Conservation (phyloP, 1,140 invertebrate genomes). For the Trachelipus rathkii region DNA sequence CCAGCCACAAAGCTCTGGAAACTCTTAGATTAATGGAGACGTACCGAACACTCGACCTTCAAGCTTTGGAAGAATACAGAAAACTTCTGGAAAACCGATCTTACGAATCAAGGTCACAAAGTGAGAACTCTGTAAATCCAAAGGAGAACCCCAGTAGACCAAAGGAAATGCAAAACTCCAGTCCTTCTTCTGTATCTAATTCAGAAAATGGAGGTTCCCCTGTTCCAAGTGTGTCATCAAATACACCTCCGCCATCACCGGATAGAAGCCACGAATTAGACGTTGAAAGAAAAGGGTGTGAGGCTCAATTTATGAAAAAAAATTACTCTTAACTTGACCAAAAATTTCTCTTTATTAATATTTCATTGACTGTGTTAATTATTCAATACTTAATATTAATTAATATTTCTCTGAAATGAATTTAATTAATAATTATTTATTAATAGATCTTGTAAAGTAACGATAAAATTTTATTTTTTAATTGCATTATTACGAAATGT, state of each 20-base stretch:
- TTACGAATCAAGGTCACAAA: neutral
- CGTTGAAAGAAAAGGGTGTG: no score
- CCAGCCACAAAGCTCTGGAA: constrained; percentile 15
- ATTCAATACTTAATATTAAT: no score
- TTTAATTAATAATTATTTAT: no score
- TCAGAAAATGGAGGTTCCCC: neutral
- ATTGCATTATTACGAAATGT: no score
- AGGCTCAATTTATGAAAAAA: no score
- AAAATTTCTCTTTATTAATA: no score
- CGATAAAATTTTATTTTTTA: no score
- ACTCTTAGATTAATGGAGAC: constrained; percentile 1
- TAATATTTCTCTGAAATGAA: no score
- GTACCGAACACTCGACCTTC: constrained; percentile 18
- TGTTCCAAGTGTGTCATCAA: neutral
- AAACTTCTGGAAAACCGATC: constrained; percentile 11
- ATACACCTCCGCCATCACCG: neutral
- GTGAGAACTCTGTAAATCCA: neutral
- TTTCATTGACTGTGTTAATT: no score
- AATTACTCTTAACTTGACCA: no score
- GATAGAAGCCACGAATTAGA: no score
- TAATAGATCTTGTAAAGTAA: no score
- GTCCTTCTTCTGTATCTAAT: neutral
- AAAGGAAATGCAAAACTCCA: neutral
- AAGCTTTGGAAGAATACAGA: constrained; percentile 24
- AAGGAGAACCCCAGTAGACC: neutral